Evolutionary conservation across 2,113 vertebrate species (phyloP).

Genomic region (Aldabrachelys gigantea): DNA sequence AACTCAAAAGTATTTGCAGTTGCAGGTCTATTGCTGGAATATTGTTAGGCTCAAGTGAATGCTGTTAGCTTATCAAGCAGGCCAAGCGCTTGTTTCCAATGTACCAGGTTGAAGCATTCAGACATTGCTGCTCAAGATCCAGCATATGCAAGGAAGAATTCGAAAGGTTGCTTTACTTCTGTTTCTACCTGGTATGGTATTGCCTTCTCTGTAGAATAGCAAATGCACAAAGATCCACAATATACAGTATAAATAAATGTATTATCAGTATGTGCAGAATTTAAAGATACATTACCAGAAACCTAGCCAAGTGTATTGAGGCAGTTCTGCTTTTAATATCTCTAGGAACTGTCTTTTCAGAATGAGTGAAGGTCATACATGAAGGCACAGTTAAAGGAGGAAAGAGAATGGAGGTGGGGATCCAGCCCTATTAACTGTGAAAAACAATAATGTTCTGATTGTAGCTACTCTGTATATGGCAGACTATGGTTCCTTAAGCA

Average conservation of each 20-base stretch:
- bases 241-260: not conserved
- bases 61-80: slow-evolving; percentile 11
- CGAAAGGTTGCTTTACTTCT: not conserved
- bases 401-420: not conserved
- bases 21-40: slow-evolving; percentile 23
- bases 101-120: not conserved
- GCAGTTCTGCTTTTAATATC: not conserved
- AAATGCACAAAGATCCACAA: not conserved
- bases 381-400: not conserved
- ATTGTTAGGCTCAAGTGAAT: not conserved
- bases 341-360: not conserved
- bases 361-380: not conserved
- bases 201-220: not conserved
- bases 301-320: accelerated
- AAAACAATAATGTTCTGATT: not conserved
- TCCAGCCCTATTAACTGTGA: not conserved
- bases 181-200: not conserved
- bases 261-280: not conserved
- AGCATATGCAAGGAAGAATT: not conserved
- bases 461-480: not conserved
- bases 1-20: not conserved
- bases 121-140: not conserved
- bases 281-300: not conserved
- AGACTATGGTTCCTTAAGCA: not conserved
- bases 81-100: not conserved